Evolutionary conservation across 2,113 vertebrate species (phyloP), one percentile per base, ranked within the genome.

Genomic region (Anseranas semipalmata): DNA sequence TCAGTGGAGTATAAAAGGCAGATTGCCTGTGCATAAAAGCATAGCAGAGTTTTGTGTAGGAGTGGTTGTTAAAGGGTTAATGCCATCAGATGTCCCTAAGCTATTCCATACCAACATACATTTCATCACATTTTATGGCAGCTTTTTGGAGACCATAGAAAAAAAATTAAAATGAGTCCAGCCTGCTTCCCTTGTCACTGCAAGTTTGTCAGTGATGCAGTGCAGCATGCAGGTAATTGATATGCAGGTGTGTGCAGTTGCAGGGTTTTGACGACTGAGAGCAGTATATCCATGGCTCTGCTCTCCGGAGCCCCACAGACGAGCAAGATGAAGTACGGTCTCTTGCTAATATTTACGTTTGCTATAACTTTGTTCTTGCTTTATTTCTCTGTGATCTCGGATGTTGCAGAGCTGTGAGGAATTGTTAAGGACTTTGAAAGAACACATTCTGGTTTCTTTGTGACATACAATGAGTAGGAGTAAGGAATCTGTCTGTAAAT

Each of bases 21-120:
- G 16, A 45, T 48, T 73, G 12, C 5, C 30, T 8, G 12, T 1
- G 2, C 0, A 0, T 1, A 4, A 28, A 63, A 8, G 11, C 4
- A 1, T 2, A 10, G 16, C 53, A 30, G 22, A 9, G 18, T 16
- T 41, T 35, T 9, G 10, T 0, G 13, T 15, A 2, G 18, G n/a
- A 37, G 6, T 2, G 25, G 7, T 8, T 1, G 11, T 10, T 4
- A 0, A 39, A 37, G 68, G 24, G 68, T 81, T 77, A 70, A 53
- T 0, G 1, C 63, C 39, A 15, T 5, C 58, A 6, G 35, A 0
- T 11, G 7, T 45, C 56, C 66, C 52, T 12, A 1, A 5, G 27
- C 37, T 19, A 1, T 8, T 56, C 41, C 55, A 50, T 43, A 24
- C 22, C 50, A 4, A 1, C 5, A 2, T 6, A 0, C 10, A 5